A percentile compares a stretch with the other conserved stretches of the same genome.
Conservation (phyloP, 30 jellyfish, hydroid and myxozoan genomes). For the Turritopsis rubra region DNA sequence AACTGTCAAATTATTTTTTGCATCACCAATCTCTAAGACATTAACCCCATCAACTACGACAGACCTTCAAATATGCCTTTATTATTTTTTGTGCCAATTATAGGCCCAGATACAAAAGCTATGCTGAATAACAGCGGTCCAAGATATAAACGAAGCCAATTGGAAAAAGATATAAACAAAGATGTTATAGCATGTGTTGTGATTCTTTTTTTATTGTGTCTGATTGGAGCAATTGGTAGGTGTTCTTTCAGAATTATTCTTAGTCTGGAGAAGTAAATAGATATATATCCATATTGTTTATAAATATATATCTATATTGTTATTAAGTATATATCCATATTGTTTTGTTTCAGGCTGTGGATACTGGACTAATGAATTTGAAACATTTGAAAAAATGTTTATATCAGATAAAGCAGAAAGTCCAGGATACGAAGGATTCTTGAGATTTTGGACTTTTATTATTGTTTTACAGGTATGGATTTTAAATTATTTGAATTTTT, state of each 20-base stretch:
- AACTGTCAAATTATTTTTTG: not conserved
- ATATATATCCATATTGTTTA: no score
- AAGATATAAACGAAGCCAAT: slow-evolving; percentile 83
- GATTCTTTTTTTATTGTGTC: slow-evolving; percentile 62
- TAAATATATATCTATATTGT: not conserved
- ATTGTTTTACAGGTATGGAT: slow-evolving; percentile 72
- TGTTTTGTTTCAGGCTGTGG: slow-evolving; percentile 60
- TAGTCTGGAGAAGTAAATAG: no score
- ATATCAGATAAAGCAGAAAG: slow-evolving; percentile 39
- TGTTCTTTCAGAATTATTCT: no score
- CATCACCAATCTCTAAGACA: not conserved
- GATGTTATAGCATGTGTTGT: slow-evolving; percentile 91
- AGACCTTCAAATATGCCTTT: not conserved
- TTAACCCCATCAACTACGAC: not conserved
- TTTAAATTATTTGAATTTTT: no score
- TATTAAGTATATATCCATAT: no score
- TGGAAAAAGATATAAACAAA: slow-evolving; percentile 81
- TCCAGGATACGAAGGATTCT: slow-evolving; percentile 89
- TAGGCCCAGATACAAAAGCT: slow-evolving; percentile 97
- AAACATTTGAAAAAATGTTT: slow-evolving; percentile 31
- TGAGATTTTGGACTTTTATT: slow-evolving; percentile 86
- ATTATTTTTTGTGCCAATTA: no score
- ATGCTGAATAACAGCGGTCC: slow-evolving; percentile 95
- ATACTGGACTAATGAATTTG: slow-evolving; percentile 58
- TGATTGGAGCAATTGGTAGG: slow-evolving; percentile 88